Conservation (phyloP, 1,140 invertebrate species). For the Goniozus legneri region DNA sequence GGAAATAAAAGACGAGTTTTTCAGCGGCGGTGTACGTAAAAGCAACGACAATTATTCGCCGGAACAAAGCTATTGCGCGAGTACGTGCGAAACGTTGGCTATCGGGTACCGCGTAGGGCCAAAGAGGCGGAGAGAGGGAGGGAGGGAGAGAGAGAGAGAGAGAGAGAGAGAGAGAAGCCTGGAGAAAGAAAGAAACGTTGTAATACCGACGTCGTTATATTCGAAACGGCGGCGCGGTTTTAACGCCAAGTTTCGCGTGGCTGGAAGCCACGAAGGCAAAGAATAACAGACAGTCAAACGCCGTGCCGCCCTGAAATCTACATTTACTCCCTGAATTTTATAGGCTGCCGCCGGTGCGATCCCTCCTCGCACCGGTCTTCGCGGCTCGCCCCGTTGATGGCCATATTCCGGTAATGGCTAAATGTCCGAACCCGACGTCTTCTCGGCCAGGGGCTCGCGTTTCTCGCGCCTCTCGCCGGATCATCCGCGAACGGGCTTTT, state of each 20-base stretch:
- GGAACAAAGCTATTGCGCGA: conserved; percentile 20
- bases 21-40: too few relatives aligned
- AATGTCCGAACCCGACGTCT: conserved; percentile 37
- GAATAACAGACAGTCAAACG: conserved; percentile 29
- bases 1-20: too few relatives aligned
- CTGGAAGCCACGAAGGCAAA: conserved; percentile 11
- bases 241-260: conserved; percentile 30
- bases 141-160: too few relatives aligned
- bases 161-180: too few relatives aligned
- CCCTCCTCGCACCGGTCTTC: conserved; percentile 14
- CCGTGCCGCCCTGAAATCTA: conserved; percentile 46
- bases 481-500: conserved; percentile 30
- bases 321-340: conserved; percentile 45
- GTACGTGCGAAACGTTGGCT: conserved; percentile 39
- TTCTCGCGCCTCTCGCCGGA: conserved; percentile 6
- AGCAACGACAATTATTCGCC: conserved; percentile 25
- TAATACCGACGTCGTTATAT: conserved; percentile 35
- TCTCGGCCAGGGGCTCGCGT: background rate
- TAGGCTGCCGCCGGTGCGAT: conserved; percentile 29
- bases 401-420: conserved; percentile 44
- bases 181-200: conserved; percentile 24
- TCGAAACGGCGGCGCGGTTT: conserved; percentile 16
- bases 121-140: too few relatives aligned
- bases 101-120: too few relatives aligned
- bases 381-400: conserved; percentile 27